These are phyloP conservation scores for Lasioglossum morio DNA, from an alignment of 2,888 invertebrate genomes.

Conservation along the genomic window DNA sequence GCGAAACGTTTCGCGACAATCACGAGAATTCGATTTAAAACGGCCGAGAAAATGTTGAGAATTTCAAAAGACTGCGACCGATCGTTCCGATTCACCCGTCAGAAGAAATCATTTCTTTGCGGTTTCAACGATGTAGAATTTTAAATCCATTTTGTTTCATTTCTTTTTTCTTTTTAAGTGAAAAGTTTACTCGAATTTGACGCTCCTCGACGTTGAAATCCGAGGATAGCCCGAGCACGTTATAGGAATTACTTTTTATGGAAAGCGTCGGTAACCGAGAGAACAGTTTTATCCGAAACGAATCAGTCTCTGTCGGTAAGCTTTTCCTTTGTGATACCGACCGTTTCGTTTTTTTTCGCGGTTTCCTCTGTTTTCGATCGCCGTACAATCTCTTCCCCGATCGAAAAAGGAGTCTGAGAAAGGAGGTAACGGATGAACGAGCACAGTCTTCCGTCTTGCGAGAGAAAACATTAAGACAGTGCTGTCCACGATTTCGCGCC, in stretches of 20 bases:
- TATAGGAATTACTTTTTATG: not conserved
- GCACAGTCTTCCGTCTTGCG: conserved; percentile 66
- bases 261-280: not conserved
- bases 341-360: not conserved
- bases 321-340: not conserved
- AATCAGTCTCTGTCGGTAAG: not conserved
- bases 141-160: too few species aligned
- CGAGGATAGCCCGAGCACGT: not conserved
- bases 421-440: conserved; percentile 23
- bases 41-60: not conserved
- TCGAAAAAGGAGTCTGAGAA: conserved; percentile 13
- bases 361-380: not conserved
- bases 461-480: not conserved
- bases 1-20: not conserved
- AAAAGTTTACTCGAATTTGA: not conserved
- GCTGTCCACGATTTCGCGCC: conserved; percentile 4
- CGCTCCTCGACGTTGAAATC: not conserved
- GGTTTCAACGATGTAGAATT: not conserved
- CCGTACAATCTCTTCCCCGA: not conserved
- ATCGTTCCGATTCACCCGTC: not conserved
- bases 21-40: not conserved
- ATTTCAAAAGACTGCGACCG: not conserved
- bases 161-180: not conserved
- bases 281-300: not conserved
- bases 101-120: not conserved